Base-by-base conservation (phyloP, 2,888 invertebrate species). In the Argyresthia goedartella region DNA sequence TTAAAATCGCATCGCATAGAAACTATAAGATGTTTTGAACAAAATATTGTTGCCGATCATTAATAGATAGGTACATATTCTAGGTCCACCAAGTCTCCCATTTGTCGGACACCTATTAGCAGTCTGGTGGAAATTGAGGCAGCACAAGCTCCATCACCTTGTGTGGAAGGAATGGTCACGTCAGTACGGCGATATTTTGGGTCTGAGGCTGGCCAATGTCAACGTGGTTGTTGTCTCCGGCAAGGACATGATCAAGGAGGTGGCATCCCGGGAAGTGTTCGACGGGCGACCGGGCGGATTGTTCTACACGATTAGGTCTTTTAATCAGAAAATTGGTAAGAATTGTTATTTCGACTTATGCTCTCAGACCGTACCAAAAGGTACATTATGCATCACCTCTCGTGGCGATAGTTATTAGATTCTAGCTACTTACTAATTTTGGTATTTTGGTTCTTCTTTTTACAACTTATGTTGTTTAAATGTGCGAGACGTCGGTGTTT, bases 241-340 rank as follows among this genome's bases (percentile, higher is more conserved):
- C 0, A 81, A 88, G 51, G 87, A 91, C 34, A 79, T 89, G 9
- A 89, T 92, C 11, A 90, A 87, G 58, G 90, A 92, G 62, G 89
- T 91, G 6, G 81, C 90, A 1, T 76, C 84, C 0, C 81, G 88
- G 46, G 91, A 91, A 35, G 91, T 91, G 39, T 92, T 93, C 57
- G 90, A 91, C 58, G 93, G 92, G 0, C 85, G 94, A 56, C 93
- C 93, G 0, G 89, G 91, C 65, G 92, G 92, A 9, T 92, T 91
- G 63, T 90, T 92, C 67, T 93, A 91, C 61, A 81, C 88, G 47
- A 75, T 92, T 60, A 84, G 93, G 54, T 89, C 92, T 0, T 91
- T 91, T 60, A 92, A 92, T 4, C 89, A 91, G 69, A 87, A 91
- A 67, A 75, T 90, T 53, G 93, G 93, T 92, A 67, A 74, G 79